Conservation (phyloP, 2,888 invertebrate genomes). For the Drosophila paracracens region DNA sequence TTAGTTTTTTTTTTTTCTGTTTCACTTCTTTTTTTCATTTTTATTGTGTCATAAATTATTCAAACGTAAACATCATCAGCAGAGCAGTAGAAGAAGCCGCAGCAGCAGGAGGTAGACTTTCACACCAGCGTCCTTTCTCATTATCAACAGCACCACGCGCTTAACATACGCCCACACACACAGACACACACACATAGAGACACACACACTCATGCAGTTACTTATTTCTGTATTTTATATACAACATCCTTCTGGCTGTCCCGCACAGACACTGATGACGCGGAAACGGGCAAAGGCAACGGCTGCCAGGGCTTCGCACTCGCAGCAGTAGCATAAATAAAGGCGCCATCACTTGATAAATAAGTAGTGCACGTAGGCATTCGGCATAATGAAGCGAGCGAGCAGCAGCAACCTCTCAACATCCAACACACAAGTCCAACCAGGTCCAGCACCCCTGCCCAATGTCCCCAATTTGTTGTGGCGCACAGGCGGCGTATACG, state of each 20-base stretch:
- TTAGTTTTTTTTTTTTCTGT: constrained; percentile 38
- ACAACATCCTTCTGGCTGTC: constrained; percentile 48
- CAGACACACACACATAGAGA: constrained; percentile 5
- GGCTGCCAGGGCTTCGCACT: constrained; percentile 43
- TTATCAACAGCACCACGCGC: constrained; percentile 68
- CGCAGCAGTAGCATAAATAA: constrained; percentile 66
- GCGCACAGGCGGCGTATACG: constrained; percentile 73
- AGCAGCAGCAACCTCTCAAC: background rate
- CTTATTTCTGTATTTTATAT: constrained; percentile 47
- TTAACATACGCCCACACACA: constrained; percentile 40
- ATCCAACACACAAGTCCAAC: background rate
- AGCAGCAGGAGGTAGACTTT: constrained; percentile 30
- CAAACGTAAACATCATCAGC: constrained; percentile 83
- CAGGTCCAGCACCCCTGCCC: background rate
- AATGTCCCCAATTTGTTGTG: constrained; percentile 57
- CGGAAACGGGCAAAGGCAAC: constrained; percentile 39
- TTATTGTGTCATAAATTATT: constrained; percentile 84
- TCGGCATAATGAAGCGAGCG: constrained; percentile 71
- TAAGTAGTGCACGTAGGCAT: constrained; percentile 80
- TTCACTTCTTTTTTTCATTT: constrained; percentile 34
- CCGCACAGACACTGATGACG: constrained; percentile 57
- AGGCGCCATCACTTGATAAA: constrained; percentile 74
- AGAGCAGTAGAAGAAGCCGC: constrained; percentile 32
- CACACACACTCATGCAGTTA: constrained; percentile 30
- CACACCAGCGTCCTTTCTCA: constrained; percentile 55